Conservation (phyloP, 2,797 vertebrate genomes). For the Limosa lapponica region DNA sequence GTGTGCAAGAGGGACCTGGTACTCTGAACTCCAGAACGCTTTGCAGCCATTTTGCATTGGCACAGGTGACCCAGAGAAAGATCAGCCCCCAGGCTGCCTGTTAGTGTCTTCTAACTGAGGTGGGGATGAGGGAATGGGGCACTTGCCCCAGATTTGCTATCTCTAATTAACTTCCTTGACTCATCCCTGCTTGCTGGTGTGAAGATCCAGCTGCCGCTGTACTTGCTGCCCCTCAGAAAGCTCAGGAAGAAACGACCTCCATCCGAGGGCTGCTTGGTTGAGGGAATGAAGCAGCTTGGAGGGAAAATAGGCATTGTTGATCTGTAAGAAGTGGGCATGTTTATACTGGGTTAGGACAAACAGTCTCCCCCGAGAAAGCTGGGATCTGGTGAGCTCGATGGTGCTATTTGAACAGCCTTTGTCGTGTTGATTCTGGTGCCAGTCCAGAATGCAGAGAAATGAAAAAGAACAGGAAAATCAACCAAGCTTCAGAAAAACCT, state of each 20-base stretch:
- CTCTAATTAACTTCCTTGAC: background rate
- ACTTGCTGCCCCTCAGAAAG: background rate
- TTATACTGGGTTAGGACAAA: background rate
- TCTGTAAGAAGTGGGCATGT: background rate
- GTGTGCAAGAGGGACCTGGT: background rate
- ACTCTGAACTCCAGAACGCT: background rate
- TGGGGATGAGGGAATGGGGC: background rate
- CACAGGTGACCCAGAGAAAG: background rate
- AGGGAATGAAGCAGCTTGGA: background rate
- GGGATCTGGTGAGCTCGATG: accelerated
- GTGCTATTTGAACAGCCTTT: background rate
- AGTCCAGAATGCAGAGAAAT: background rate
- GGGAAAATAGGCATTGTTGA: background rate
- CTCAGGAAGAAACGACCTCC: accelerated
- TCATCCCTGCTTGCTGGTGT: accelerated
- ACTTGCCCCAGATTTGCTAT: background rate
- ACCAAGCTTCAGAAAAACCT: background rate
- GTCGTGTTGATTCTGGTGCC: background rate
- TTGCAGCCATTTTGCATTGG: background rate
- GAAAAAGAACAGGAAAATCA: background rate
- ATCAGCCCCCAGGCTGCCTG: background rate
- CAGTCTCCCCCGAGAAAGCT: background rate
- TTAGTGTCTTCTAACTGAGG: background rate
- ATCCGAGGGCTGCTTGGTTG: background rate
- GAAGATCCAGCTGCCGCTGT: background rate